Percentiles rank a stretch among this genome's conserved stretches.
These are phyloP conservation scores for Chlorocebus sabaeus DNA, from an alignment of 2,113 vertebrate genomes.

Conservation along the genomic window DNA sequence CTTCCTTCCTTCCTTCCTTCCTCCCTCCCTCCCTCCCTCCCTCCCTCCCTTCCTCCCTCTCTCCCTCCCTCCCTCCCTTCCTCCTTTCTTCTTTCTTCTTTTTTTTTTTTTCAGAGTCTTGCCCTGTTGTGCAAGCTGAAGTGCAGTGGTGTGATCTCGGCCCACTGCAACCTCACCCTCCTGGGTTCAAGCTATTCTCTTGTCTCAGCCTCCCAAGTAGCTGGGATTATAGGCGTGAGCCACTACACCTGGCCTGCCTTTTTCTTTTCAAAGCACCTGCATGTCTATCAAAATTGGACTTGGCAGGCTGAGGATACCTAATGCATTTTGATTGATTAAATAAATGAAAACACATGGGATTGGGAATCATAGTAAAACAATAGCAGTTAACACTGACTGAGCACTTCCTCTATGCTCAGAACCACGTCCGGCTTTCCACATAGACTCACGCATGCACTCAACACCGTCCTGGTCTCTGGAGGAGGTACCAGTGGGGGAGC, in stretches of 20 bases:
- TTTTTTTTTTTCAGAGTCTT: too few relatives aligned
- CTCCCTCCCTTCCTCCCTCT: rapidly evolving
- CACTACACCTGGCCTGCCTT: not conserved
- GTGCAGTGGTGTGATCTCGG: too few relatives aligned
- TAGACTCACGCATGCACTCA: not conserved
- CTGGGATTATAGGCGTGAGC: too few relatives aligned
- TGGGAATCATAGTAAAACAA: not conserved
- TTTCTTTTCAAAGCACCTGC: not conserved
- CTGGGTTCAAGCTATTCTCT: too few relatives aligned
- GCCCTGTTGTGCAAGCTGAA: too few relatives aligned
- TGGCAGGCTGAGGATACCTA: not conserved
- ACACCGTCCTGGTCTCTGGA: not conserved
- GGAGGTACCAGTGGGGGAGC: not conserved
- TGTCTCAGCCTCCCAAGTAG: too few relatives aligned
- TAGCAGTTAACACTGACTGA: not conserved
- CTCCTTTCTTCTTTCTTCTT: too few relatives aligned
- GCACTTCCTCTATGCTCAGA: not conserved
- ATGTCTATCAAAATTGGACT: not conserved
- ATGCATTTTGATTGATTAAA: not conserved
- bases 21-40: too few relatives aligned
- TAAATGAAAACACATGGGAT: not conserved
- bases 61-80: too few relatives aligned
- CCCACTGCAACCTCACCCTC: too few relatives aligned
- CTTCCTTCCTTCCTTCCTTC: too few relatives aligned
- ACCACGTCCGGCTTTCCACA: not conserved